A percentile compares a stretch with the other conserved stretches of the same genome.
These are phyloP conservation scores for Podarcis siculus DNA, from an alignment of 2,797 vertebrate species.

Conservation along the genomic window DNA sequence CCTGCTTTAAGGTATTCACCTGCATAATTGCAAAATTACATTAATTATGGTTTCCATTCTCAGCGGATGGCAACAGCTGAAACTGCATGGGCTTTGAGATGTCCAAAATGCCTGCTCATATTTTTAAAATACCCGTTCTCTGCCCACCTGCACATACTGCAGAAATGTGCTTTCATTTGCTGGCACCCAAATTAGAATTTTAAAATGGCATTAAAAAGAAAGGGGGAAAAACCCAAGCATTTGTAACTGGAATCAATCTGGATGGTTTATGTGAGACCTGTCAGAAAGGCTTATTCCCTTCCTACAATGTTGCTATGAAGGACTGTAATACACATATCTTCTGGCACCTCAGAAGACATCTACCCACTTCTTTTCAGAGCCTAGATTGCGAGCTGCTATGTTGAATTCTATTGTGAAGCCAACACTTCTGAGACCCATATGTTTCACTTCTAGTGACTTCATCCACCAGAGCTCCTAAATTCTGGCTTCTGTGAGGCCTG, in stretches of 20 bases:
- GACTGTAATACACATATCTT: background rate
- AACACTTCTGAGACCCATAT: background rate
- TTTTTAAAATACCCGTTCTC: constrained; percentile 15
- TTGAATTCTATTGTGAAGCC: background rate
- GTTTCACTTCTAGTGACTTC: background rate
- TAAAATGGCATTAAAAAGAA: background rate
- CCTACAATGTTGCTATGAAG: background rate
- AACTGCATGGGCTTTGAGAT: constrained; percentile 17
- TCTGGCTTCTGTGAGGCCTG: too few species aligned
- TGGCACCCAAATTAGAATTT: background rate
- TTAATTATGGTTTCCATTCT: background rate
- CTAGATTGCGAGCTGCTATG: background rate
- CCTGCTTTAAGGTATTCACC: rapidly evolving
- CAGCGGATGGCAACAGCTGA: background rate
- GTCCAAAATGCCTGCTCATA: background rate
- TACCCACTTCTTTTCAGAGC: too few species aligned
- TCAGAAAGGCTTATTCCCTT: background rate
- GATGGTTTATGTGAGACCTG: rapidly evolving
- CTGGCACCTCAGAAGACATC: background rate
- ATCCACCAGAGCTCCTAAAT: too few species aligned
- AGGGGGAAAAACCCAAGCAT: background rate
- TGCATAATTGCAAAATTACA: background rate
- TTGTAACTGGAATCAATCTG: background rate
- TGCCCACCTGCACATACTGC: constrained; percentile 22
- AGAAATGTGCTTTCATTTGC: constrained; percentile 21